phyloP scores from a whole-genome alignment of 2,888 invertebrate species.

The Macrosiphum euphorbiae region DNA sequence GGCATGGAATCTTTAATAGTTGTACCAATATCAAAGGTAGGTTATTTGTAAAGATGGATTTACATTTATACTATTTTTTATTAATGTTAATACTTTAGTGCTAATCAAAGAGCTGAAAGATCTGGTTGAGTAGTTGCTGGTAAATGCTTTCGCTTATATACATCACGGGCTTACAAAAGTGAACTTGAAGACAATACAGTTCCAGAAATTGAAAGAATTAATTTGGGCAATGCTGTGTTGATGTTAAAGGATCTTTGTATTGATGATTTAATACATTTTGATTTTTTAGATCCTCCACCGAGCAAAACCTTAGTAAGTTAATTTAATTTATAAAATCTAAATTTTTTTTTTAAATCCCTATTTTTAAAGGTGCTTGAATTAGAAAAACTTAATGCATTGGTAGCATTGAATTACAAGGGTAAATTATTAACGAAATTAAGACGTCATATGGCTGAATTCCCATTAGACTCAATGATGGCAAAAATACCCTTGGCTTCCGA shows the following conservation, averaged over 20 bases:
- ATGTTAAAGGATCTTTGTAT: constrained; percentile 97
- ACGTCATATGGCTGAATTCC: constrained; percentile 98
- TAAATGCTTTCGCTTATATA: constrained; percentile 98
- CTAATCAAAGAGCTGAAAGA: constrained; percentile 96
- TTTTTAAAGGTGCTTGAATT: constrained; percentile 80
- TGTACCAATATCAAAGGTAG: constrained; percentile 93
- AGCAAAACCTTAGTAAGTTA: constrained; percentile 82
- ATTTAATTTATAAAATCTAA: constrained; percentile 7
- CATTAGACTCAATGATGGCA: constrained; percentile 98
- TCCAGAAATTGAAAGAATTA: constrained; percentile 98
- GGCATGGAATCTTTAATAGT: constrained; percentile 99
- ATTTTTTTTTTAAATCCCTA: neutral
- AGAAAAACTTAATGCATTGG: constrained; percentile 97
- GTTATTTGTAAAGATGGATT: neutral
- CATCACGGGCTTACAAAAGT: constrained; percentile 98
- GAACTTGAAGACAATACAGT: constrained; percentile 98
- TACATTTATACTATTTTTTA: neutral
- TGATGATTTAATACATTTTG: constrained; percentile 97
- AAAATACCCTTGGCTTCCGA: constrained; percentile 98
- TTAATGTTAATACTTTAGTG: constrained; percentile 72
- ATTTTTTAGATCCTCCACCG: constrained; percentile 98
- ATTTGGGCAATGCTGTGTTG: constrained; percentile 94
- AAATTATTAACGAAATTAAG: constrained; percentile 97
- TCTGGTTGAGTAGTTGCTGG: constrained; percentile 97
- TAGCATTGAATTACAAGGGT: constrained; percentile 97